phyloP scores from a whole-genome alignment of 2,888 invertebrate species.

The Lamellibrachia columna region DNA sequence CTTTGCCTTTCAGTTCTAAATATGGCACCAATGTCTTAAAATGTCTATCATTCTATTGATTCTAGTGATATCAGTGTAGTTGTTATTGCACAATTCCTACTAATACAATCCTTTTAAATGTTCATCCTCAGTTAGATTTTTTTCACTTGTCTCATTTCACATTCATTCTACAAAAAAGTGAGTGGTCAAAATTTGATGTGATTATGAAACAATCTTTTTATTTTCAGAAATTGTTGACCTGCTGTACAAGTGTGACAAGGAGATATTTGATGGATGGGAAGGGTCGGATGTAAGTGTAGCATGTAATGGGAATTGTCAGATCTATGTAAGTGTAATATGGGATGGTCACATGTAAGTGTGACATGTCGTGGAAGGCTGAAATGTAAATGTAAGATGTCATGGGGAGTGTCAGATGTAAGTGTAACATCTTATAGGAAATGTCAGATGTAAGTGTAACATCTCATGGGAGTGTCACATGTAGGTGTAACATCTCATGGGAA shows the following conservation, averaged over 20 bases:
- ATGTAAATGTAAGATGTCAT: background rate
- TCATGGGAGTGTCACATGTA: background rate
- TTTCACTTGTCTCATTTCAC: no score
- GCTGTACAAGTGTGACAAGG: slow-evolving; percentile 27
- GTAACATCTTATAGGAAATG: background rate
- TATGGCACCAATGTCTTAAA: no score
- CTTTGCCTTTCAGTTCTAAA: no score
- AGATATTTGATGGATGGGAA: slow-evolving; percentile 30
- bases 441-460: background rate
- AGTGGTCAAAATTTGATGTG: background rate
- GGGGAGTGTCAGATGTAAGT: background rate
- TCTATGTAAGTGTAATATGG: background rate
- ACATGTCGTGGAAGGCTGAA: background rate
- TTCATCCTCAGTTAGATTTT: no score
- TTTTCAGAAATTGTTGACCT: slow-evolving; percentile 30
- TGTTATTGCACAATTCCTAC: no score
- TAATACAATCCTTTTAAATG: no score
- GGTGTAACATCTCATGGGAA: background rate
- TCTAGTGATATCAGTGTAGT: no score
- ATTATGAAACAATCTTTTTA: background rate
- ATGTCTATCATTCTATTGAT: no score
- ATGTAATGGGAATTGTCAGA: background rate
- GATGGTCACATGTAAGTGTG: no score
- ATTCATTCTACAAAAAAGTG: no score
- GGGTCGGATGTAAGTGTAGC: background rate